Evolutionary conservation across 2,888 invertebrate species (phyloP), one percentile per base, ranked within the genome.

Genomic region (Drosophila borborema): DNA sequence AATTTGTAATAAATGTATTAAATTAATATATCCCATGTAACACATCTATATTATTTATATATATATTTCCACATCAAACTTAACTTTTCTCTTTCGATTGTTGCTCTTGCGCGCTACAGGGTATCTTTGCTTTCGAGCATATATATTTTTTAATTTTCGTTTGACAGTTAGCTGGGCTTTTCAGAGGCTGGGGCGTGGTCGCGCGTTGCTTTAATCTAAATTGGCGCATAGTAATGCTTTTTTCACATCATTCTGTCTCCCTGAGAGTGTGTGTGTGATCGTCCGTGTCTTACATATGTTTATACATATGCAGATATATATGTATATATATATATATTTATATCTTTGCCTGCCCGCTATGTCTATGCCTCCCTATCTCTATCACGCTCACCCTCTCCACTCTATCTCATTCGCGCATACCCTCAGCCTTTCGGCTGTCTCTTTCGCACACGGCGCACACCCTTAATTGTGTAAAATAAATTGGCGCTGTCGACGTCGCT

Each of bases 381-480:
- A 41, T 41, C 41, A 41, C n/a, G 16, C 8, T 41, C n/a, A n/a
- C 41, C n/a, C 41, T 41, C 41, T 41, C 38, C 5, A 10, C n/a
- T 36, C 38, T n/a, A 14, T 23, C 54, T 16, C 53, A 1, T 23
- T 23, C 7, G n/a, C 1, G 16, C 31, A n/a, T 76, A 41, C 67
- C 64, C 41, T 59, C 58, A 10, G 59, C 54, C 63, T 20, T 38
- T 40, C 14, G 18, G 12, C 49, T 55, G 2, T 60, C 60, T 66
- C 43, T 54, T 18, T 66, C 69, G 40, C 63, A 23, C 51, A 60
- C 45, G 83, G 79, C 75, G 78, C 89, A 89, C 87, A 88, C 87
- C 87, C 87, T 88, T 88, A 88, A 88, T 91, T 91, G 89, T 91
- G 87, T 88, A 91, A 91, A 87, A 87, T 90, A 89, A 89, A 89